Conservation (phyloP, 1,140 invertebrate genomes). For the Papilio polyxenes region DNA sequence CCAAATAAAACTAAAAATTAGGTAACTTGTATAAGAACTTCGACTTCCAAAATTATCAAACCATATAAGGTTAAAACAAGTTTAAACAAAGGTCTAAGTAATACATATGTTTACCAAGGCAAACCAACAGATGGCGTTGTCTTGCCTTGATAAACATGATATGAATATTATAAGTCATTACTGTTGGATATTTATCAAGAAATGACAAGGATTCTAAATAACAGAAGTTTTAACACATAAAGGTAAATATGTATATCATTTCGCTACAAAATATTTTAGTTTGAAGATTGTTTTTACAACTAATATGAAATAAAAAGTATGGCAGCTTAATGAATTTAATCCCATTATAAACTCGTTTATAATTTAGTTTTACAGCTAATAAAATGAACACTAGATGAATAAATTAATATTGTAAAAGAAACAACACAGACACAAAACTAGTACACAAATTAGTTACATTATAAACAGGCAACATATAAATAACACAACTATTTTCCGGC, state of each 20-base stretch:
- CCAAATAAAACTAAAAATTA: neutral
- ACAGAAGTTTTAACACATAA: too few relatives aligned
- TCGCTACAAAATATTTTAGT: neutral
- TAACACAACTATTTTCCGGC: neutral
- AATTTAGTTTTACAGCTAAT: neutral
- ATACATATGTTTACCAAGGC: neutral
- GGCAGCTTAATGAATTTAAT: too few relatives aligned
- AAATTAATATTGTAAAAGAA: neutral
- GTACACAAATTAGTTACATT: neutral
- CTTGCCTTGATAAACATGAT: neutral
- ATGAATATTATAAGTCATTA: neutral
- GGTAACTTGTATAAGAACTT: neutral
- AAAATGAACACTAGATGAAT: neutral
- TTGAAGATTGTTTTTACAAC: neutral
- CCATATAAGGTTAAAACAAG: neutral
- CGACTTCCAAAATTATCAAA: neutral
- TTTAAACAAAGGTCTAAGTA: neutral
- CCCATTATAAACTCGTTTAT: too few relatives aligned
- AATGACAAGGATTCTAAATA: too few relatives aligned
- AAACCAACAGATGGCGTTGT: neutral
- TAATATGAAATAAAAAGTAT: too few relatives aligned
- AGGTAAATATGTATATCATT: too few relatives aligned
- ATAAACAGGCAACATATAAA: neutral
- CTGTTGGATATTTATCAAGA: neutral
- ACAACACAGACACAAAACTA: neutral